These are phyloP conservation scores for Poecilia picta DNA, from an alignment of 2,797 vertebrate genomes.

Conservation along the genomic window DNA sequence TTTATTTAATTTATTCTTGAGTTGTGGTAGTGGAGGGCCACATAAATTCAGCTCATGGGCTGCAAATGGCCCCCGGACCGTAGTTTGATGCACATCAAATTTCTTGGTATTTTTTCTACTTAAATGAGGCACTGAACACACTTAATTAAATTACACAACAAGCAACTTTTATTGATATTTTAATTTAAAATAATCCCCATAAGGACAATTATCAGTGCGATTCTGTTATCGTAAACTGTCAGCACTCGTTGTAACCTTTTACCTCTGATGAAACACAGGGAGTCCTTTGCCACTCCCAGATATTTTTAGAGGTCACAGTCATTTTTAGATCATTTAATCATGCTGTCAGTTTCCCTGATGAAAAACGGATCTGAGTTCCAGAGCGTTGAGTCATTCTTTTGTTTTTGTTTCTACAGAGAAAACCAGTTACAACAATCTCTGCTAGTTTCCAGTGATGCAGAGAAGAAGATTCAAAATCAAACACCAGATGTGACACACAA, in stretches of 20 bases:
- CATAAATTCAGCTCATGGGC: no score
- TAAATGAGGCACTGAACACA: background rate
- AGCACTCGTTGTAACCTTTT: background rate
- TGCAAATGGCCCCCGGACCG: no score
- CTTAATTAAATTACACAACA: background rate
- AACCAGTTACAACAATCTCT: background rate
- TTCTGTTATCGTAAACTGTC: background rate
- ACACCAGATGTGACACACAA: background rate
- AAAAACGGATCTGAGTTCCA: slow-evolving; percentile 10
- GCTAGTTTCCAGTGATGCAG: background rate
- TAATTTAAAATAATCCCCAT: no score
- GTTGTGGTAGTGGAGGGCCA: no score
- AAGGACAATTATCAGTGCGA: background rate
- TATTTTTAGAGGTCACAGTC: background rate
- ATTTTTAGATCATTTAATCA: slow-evolving; percentile 55
- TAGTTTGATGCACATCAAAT: no score
- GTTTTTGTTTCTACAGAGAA: background rate
- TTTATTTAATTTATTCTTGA: no score
- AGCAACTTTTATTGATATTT: background rate
- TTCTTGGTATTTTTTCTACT: background rate
- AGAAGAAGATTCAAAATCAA: background rate
- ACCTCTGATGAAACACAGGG: slow-evolving; percentile 14
- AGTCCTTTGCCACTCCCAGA: slow-evolving; percentile 5
- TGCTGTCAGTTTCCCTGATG: slow-evolving; percentile 29
- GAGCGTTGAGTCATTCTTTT: slow-evolving; percentile 16